Evolutionary conservation across 92 coral and sea anemone genomes (phyloP), one percentile per base, ranked within the genome.

Genomic region (Pocillopora meandrina): DNA sequence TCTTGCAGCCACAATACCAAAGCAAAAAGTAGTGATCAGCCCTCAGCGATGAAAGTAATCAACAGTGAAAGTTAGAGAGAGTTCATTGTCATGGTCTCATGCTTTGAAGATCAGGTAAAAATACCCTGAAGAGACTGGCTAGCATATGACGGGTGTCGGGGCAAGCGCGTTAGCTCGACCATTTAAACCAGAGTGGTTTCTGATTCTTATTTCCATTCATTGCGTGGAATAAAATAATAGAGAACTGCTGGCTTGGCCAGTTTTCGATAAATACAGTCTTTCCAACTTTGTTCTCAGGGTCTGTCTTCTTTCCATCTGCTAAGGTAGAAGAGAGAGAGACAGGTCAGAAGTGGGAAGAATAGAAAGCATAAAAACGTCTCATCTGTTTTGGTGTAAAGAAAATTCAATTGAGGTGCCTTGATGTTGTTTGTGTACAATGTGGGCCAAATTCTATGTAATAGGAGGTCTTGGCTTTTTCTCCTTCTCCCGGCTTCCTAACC

Each of bases 391-490:
- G 26, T 26, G 26, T 26, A 26, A 26, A 26, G 26, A 26, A 26
- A 26, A 26, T 26, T 26, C 26, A 26, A 26, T 26, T 26, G 26
- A 26, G 26, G 26, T 26, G 26, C 26, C 26, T 26, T 26, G 26
- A 26, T 26, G 26, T 26, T 26, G 26, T 0, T 26, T 26, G 26
- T 26, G 26, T 26, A 0, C 26, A 26, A 26, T 96, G 56, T 96
- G 99, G 99, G 3, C 7, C 7, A 26, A 42, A 42, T 26, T 0
- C 49, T 3, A 42, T 42, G 5, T 42, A 42, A 42, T 42, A 42
- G 49, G 49, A 42, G 49, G 49, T 42, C 7, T 42, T 3, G 49
- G 49, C 49, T 42, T 42, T 42, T 42, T 42, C 49, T 42, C 49
- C 49, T 7, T 42, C 49, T 42, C 49, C 49, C 49, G 3, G 5